Base-by-base conservation (phyloP, 2,888 invertebrate species). In the Nesidiocoris tenuis region DNA sequence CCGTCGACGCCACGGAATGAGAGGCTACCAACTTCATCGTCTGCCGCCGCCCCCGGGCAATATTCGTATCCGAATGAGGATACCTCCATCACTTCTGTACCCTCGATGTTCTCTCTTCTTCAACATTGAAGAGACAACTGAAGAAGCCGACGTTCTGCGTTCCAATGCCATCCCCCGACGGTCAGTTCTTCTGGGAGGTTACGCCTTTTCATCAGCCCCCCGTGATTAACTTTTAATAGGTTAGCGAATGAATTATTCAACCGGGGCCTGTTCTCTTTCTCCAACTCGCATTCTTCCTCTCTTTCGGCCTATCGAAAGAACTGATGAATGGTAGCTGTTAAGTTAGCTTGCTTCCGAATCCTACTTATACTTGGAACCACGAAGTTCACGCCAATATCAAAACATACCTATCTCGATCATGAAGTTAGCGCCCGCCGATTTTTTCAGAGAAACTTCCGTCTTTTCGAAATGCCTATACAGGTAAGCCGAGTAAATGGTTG, bases 181-280 rank as follows among this genome's bases (percentile, higher is more conserved):
- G 39, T 39, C 39, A 39, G 5, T 39, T 39, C 39, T 39, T 39
- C 39, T 7, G 39, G 39, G 39, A 39, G 59, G 59, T 59, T 70
- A 70, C 70, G 70, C 59, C 70, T 70, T 70, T 70, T 70, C 70
- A 70, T 70, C 70, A 70, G 59, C 70, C 57, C 59, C 57, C 59
- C 70, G 70, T 70, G 70, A 70, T 70, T 70, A 70, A 70, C 70
- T 70, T 70, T 70, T 70, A 70, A 70, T 70, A 23, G 70, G 70
- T 59, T 70, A 70, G 24, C 24, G 57, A 59, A 70, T 70, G 70
- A 70, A 70, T 70, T 70, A 70, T 70, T 70, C 70, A 70, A 59
- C 25, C 59, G 39, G 21, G 16, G 55, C 19, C 39, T 39, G 5
- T 39, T 39, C 39, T 12, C 12, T 12, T 39, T 7, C 5, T 39